phyloP scores from a whole-genome alignment of 2,113 vertebrate species.

The Silurus glanis region DNA sequence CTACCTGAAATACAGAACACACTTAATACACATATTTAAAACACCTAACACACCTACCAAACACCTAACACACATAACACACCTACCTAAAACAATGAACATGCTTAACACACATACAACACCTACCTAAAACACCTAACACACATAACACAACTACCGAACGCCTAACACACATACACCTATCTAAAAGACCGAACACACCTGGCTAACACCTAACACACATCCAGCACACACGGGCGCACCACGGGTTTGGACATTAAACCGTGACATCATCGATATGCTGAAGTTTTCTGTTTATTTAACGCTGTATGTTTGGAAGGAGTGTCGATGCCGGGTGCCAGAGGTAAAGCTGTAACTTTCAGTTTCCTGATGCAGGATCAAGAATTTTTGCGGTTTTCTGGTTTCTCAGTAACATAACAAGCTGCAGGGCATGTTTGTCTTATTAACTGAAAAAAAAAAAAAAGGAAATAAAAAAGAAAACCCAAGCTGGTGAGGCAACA shows the following conservation, averaged over 20 bases:
- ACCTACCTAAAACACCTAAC: too few species aligned
- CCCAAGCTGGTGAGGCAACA: background rate
- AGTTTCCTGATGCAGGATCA: background rate
- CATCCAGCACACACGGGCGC: too few species aligned
- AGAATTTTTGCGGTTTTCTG: background rate
- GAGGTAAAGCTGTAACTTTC: background rate
- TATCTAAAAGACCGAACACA: too few species aligned
- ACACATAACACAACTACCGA: too few species aligned
- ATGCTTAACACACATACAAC: too few species aligned
- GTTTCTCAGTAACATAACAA: background rate
- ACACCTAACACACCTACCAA: too few species aligned
- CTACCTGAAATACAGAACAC: too few species aligned
- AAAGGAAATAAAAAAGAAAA: background rate
- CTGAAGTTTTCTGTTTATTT: background rate
- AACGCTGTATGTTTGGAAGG: background rate
- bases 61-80: too few species aligned
- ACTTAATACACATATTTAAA: too few species aligned
- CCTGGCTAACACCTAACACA: background rate
- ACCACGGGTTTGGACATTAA: background rate
- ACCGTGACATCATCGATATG: too few species aligned
- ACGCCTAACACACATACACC: too few species aligned
- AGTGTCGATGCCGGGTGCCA: background rate
- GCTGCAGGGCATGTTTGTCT: background rate
- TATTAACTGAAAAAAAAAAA: background rate
- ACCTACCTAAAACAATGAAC: too few species aligned